Conservation (phyloP, 2,888 invertebrate species). For the Amphiduros pacificus region DNA sequence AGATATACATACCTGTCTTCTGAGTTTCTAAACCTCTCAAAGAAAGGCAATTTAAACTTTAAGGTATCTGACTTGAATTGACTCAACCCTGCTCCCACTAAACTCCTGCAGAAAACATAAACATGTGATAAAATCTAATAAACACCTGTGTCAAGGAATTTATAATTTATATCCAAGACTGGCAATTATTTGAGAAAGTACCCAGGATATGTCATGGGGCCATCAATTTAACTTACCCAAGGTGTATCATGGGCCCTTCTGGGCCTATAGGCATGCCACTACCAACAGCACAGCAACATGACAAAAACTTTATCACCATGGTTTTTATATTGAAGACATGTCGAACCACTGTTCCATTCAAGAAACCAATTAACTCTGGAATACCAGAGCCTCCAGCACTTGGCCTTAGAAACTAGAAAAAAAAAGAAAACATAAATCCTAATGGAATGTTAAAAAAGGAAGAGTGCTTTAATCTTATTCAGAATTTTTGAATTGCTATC, state of each 20-base stretch:
- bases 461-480: no score
- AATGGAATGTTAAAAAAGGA: no score
- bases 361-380: conserved; percentile 17
- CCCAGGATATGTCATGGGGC: neutral
- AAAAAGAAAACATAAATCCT: neutral
- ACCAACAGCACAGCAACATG: conserved; percentile 54
- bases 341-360: conserved; percentile 18
- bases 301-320: conserved; percentile 17
- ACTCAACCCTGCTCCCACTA: conserved; percentile 29
- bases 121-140: neutral
- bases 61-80: conserved; percentile 29
- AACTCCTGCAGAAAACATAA: conserved; percentile 16
- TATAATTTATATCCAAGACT: neutral
- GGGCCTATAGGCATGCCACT: conserved; percentile 61
- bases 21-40: conserved; percentile 31
- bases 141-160: neutral
- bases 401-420: conserved; percentile 44
- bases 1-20: conserved; percentile 25
- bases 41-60: conserved; percentile 23
- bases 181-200: neutral
- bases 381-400: conserved; percentile 28
- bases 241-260: conserved; percentile 62
- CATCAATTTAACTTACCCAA: conserved; percentile 46
- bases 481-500: no score
- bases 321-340: conserved; percentile 19